A percentile compares a stretch with the other conserved stretches of the same genome.
phyloP scores from a whole-genome alignment of 2,888 invertebrate genomes.

The Suillia variegata region DNA sequence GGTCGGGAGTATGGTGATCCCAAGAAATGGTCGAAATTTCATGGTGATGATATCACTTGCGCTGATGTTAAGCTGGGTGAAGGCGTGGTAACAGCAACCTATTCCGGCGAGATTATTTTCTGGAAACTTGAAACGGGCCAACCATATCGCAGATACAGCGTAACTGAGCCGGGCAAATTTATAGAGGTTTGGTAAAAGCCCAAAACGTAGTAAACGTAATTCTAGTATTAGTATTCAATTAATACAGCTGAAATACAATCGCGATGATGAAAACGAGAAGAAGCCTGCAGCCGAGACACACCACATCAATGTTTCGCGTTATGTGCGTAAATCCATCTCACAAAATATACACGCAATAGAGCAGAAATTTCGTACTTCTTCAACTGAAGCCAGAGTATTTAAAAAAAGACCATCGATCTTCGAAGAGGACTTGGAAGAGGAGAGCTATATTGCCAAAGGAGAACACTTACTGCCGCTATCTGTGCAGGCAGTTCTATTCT shows the following conservation, averaged over 20 bases:
- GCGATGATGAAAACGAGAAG: constrained; percentile 28
- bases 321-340: constrained; percentile 38
- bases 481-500: constrained; percentile 71
- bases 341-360: constrained; percentile 28
- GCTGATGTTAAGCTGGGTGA: constrained; percentile 71
- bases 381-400: not conserved
- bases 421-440: not conserved
- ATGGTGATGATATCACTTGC: constrained; percentile 77
- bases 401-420: not conserved
- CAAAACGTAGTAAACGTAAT: not conserved
- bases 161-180: constrained; percentile 57
- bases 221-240: not conserved
- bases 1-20: constrained; percentile 65
- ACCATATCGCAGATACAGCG: constrained; percentile 65
- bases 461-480: constrained; percentile 62
- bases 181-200: constrained; percentile 40
- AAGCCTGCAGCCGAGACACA: constrained; percentile 6
- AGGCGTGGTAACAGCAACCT: constrained; percentile 69
- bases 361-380: not conserved
- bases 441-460: constrained; percentile 17
- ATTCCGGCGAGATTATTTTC: constrained; percentile 79
- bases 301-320: constrained; percentile 34
- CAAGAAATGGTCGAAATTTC: constrained; percentile 75
- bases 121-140: constrained; percentile 85
- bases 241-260: constrained; percentile 35